Percentiles rank a stretch among this genome's conserved stretches.
phyloP scores from a whole-genome alignment of 2,888 invertebrate species.

The Melieria crassipennis region DNA sequence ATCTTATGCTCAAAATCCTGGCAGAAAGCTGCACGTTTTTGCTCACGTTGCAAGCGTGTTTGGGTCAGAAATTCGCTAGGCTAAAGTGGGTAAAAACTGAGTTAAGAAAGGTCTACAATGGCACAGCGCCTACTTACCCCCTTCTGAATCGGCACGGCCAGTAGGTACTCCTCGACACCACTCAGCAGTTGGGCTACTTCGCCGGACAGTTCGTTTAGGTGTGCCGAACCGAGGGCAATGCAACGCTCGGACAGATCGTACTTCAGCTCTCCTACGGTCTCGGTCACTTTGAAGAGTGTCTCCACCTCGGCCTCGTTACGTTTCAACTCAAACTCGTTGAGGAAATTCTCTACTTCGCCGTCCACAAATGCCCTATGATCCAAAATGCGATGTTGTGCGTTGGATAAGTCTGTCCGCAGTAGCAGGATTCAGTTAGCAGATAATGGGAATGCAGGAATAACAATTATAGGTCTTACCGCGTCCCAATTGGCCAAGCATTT shows the following conservation, averaged over 20 bases:
- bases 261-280: conserved; percentile 80
- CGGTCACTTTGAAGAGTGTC: conserved; percentile 78
- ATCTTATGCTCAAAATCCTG: conserved; percentile 82
- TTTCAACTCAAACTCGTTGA: conserved; percentile 86
- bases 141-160: conserved; percentile 45
- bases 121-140: conserved; percentile 37
- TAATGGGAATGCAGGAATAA: neutral
- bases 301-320: conserved; percentile 83
- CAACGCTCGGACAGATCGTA: conserved; percentile 78
- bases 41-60: conserved; percentile 67
- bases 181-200: conserved; percentile 47
- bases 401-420: conserved; percentile 75
- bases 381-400: conserved; percentile 85
- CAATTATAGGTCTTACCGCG: conserved; percentile 35
- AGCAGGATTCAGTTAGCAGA: neutral
- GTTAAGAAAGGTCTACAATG: neutral
- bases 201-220: conserved; percentile 44
- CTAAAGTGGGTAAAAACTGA: conserved; percentile 37
- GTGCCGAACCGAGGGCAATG: conserved; percentile 68
- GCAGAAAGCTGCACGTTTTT: conserved; percentile 79
- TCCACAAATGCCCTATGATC: conserved; percentile 87
- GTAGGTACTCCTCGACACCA: conserved; percentile 46
- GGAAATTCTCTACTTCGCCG: conserved; percentile 85
- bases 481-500: conserved; percentile 43
- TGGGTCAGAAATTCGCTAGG: conserved; percentile 43